phyloP scores from a whole-genome alignment of 2,888 invertebrate species.

The Eueremaeus valkanovi region DNA sequence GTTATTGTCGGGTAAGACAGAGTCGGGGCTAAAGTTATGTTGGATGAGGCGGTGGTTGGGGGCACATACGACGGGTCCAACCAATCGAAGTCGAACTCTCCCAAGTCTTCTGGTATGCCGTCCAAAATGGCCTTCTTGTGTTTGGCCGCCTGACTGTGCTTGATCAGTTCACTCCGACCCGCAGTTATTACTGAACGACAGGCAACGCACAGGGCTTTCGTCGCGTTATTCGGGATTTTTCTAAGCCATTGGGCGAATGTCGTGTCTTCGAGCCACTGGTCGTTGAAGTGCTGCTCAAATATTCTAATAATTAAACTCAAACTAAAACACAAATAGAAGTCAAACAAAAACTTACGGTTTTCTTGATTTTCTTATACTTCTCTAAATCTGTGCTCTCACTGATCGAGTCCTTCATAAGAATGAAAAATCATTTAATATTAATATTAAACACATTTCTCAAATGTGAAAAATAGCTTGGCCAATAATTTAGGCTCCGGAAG shows the following conservation, averaged over 20 bases:
- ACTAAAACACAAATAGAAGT: neutral
- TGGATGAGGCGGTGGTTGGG: neutral
- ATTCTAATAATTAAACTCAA: neutral
- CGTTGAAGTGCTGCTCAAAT: slow-evolving; percentile 33
- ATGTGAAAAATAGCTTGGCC: too few species aligned
- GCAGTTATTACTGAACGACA: slow-evolving; percentile 38
- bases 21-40: slow-evolving; percentile 10
- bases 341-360: slow-evolving; percentile 10
- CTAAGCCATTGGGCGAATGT: slow-evolving; percentile 37
- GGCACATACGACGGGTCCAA: slow-evolving; percentile 33
- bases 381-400: neutral
- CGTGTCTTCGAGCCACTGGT: slow-evolving; percentile 36
- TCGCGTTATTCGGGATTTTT: slow-evolving; percentile 33
- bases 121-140: slow-evolving; percentile 38
- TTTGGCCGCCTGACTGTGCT: slow-evolving; percentile 41
- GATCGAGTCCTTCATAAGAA: neutral
- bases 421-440: neutral
- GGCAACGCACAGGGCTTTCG: slow-evolving; percentile 39
- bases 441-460: neutral
- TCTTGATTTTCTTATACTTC: slow-evolving; percentile 26
- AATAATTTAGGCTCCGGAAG: too few species aligned
- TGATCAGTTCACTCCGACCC: slow-evolving; percentile 40
- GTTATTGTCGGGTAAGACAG: neutral
- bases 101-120: slow-evolving; percentile 34
- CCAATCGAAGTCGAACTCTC: slow-evolving; percentile 36